Evolutionary conservation across 1,140 invertebrate species (phyloP), one percentile per base, ranked within the genome.

Genomic region (Proales similis): DNA sequence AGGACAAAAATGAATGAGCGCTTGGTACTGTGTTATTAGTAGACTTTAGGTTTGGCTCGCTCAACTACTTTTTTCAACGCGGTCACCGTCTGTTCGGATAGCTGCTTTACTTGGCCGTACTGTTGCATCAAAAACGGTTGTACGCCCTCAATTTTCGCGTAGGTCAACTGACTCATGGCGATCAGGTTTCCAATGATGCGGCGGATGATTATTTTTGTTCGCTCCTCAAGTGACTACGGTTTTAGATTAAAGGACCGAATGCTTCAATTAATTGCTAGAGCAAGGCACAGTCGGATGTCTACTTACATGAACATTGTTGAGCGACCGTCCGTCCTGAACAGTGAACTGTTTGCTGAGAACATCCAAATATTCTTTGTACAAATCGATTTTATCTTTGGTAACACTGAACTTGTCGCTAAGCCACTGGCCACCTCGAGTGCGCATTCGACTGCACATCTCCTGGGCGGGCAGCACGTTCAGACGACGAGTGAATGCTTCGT

Each of bases 341-440:
- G 17, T 57, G 17, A 57, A 57, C 45, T 57, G 51, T 57, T 42
- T 57, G 17, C 32, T 57, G 30, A 57, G 9, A 19, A 57, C 39
- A 57, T 57, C 51, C n/a, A 57, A 38, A 42, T 42, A 57, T 17
- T 57, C 33, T 42, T 57, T 57, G 24, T 57, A 57, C 9, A 57
- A 42, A 42, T 57, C 51, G 20, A 57, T 39, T 57, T 57, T 57
- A 43, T 57, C 51, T 26, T 42, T 57, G 12, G 51, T 57, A 11
- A 42, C 51, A 27, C n/a, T 29, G 3, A 57, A 24, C 19, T 39
- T 57, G 30, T 57, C 26, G 7, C n/a, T n/a, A n/a, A n/a, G n/a
- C n/a, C n/a, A n/a, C n/a, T n/a, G n/a, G n/a, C n/a, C n/a, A n/a
- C n/a, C n/a, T n/a, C n/a, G n/a, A n/a, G n/a, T n/a, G n/a, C n/a